Evolutionary conservation across 2,888 invertebrate species (phyloP).

Genomic region (Alviniconcha strummeri): DNA sequence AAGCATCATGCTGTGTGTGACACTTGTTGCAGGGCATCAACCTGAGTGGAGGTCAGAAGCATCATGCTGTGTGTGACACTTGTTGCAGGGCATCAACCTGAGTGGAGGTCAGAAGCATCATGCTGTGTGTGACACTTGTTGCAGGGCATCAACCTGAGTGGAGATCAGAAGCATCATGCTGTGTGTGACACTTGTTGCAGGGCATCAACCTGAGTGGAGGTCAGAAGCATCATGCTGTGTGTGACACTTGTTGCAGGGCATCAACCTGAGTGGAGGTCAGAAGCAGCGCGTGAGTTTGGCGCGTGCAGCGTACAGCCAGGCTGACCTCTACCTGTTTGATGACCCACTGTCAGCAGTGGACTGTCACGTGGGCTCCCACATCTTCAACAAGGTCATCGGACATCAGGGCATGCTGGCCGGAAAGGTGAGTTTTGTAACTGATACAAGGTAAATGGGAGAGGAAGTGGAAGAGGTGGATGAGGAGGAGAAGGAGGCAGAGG

Average conservation of each 20-base stretch:
- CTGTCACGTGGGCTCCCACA: conserved; percentile 97
- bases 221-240: too few species aligned
- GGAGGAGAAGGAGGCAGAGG: neutral
- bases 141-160: neutral
- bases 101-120: neutral
- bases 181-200: neutral
- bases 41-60: neutral
- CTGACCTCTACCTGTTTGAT: conserved; percentile 88
- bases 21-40: neutral
- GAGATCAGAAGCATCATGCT: neutral
- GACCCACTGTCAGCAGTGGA: conserved; percentile 97
- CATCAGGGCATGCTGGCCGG: conserved; percentile 78
- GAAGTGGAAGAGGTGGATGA: neutral
- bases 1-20: neutral
- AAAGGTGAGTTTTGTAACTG: conserved; percentile 66
- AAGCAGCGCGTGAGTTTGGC: conserved; percentile 73
- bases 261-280: conserved; percentile 73
- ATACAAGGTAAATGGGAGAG: neutral
- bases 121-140: neutral
- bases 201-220: too few species aligned
- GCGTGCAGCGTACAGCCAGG: conserved; percentile 71
- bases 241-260: conserved; percentile 67
- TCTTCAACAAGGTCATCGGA: conserved; percentile 95
- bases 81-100: neutral
- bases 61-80: neutral